Conservation (phyloP, 1,140 invertebrate genomes). For the Neocloeon triangulifer region DNA sequence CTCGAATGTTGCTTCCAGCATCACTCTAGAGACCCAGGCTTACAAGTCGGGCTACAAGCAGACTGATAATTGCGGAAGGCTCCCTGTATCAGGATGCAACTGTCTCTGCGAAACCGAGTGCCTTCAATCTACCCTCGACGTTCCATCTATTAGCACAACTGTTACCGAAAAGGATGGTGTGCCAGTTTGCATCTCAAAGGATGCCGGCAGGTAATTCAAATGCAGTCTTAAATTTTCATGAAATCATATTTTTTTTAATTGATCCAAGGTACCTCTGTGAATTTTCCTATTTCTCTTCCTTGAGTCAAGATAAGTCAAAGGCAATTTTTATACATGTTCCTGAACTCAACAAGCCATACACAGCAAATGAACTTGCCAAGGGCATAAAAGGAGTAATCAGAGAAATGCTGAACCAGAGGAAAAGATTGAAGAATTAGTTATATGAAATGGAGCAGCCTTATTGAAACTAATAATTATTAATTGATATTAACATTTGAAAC, state of each 20-base stretch:
- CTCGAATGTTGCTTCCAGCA: constrained; percentile 20
- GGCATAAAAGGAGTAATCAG: not conserved
- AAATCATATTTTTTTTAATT: constrained; percentile 1
- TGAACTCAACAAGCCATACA: constrained; percentile 24
- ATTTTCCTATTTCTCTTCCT: constrained; percentile 40
- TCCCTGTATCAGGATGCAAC: constrained; percentile 15
- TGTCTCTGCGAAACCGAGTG: constrained; percentile 13
- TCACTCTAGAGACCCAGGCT: constrained; percentile 32
- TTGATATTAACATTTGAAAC: too few species aligned
- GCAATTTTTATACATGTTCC: constrained; percentile 45
- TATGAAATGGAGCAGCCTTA: too few species aligned
- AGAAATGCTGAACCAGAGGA: not conserved
- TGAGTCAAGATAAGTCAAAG: constrained; percentile 24
- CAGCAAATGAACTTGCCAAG: constrained; percentile 22
- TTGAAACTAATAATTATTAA: too few species aligned
- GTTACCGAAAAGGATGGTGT: constrained; percentile 15
- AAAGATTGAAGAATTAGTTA: too few species aligned
- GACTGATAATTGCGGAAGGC: constrained; percentile 21
- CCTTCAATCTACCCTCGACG: constrained; percentile 19
- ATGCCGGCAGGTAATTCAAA: constrained; percentile 17
- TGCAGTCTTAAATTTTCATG: not conserved
- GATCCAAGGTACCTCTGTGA: constrained; percentile 37
- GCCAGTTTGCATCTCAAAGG: constrained; percentile 16
- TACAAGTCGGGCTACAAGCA: constrained; percentile 26
- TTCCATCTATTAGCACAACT: constrained; percentile 17